Evolutionary conservation across 2,113 vertebrate genomes (phyloP), one percentile per base, ranked within the genome.

Genomic region (Puffinus mauretanicus): DNA sequence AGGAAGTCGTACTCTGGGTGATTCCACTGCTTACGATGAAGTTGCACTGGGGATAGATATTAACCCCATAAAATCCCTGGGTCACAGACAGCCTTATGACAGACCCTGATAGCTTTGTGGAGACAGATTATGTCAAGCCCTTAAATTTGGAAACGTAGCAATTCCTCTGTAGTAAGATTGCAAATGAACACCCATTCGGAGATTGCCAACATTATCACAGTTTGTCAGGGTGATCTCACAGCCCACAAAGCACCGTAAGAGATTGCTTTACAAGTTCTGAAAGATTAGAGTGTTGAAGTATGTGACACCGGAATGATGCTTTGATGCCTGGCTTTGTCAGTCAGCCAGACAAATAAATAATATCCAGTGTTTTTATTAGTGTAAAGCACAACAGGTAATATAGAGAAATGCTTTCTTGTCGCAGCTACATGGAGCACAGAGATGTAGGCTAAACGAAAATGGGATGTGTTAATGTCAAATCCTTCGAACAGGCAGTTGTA

Each of bases 131-230:
- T 95, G 93, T 95, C 89, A 94, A 95, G 84, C 84, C 89, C 97
- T 94, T 78, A 69, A 93, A 97, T 97, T 96, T 96, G 94, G 96
- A 95, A 94, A 94, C 66, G 1, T 62, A 93, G 94, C 93, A 91
- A 93, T 96, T 94, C 91, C 93, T 96, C 93, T 84, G 84, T 90
- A 95, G 89, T 93, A 94, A 94, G 94, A 93, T 96, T 97, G 93
- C 93, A 96, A 97, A 96, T 97, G 97, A 97, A 93, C 95, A 97
- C 96, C 97, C 95, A 91, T 95, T 92, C 10, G 52, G 96, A 97
- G 94, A 97, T 96, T 96, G 96, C 95, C 95, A 95, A 86, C 95
- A 94, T 97, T 96, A 96, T 97, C 97, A 94, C 96, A 96, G 95
- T 97, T 97, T 96, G 97, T 96, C 95, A 97, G 96, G 89, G 94